Evolutionary conservation across 2,888 invertebrate species (phyloP), one percentile per base, ranked within the genome.

Genomic region (Scaptomyza caliginosa): DNA sequence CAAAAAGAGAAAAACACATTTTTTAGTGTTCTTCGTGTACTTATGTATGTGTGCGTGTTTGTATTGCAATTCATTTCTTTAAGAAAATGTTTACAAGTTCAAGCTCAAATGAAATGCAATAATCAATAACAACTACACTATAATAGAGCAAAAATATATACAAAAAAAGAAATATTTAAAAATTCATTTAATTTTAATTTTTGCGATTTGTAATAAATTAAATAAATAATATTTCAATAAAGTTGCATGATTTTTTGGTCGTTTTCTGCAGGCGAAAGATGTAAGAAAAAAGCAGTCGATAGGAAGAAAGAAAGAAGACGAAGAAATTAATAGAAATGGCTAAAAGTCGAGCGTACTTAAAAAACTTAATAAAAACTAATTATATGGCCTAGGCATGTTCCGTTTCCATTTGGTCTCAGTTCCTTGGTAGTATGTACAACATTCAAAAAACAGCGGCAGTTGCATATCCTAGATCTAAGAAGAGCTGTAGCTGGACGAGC

Each of bases 141-240:
- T 38, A 10, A 43, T 55, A 2, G 7, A 36, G 3, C 21, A 49
- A 19, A 28, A 51, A 38, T 36, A n/a, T n/a, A n/a, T n/a, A n/a
- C n/a, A 24, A 24, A 4, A 46, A 32, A 52, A 48, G 26, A n/a
- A 26, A 8, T 2, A 8, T 1, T 34, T 32, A 42, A 39, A 34
- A 52, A 28, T 54, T 48, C 46, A 52, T 50, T 64, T 11, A 24
- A 56, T 84, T 77, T 83, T n/a, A 79, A 74, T 74, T 77, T 68
- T 80, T 88, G 88, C 88, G 72, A 65, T 79, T 88, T 76, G 89
- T 80, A 89, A 89, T 89, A 89, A 89, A 88, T 88, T 89, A 89
- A 90, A 89, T 89, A 89, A 90, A 89, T 89, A 88, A 78, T 81
- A 84, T 69, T 77, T 85, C 72, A 74, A 77, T 74, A 80, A 75